A percentile compares a stretch with the other conserved stretches of the same genome.
These are phyloP conservation scores for Agelastica alni DNA, from an alignment of 2,888 invertebrate genomes.

Conservation along the genomic window DNA sequence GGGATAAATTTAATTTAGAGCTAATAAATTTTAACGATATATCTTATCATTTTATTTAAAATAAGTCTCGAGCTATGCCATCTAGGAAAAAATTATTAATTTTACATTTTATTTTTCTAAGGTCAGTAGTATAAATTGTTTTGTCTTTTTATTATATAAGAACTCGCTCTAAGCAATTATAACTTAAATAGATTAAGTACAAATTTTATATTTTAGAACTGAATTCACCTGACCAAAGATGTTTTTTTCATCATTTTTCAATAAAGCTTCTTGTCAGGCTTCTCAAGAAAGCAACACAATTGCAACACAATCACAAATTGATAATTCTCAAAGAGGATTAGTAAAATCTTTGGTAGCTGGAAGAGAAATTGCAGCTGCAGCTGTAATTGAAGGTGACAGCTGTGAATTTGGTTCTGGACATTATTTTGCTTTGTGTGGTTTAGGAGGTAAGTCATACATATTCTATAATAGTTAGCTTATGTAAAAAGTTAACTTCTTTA, in stretches of 20 bases:
- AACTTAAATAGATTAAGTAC: too few species aligned
- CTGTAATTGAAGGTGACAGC: conserved; percentile 46
- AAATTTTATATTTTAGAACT: conserved; percentile 27
- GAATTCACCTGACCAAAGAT: conserved; percentile 30
- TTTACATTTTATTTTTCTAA: too few species aligned
- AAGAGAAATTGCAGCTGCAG: conserved; percentile 50
- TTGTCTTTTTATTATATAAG: too few species aligned
- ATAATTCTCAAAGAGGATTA: conserved; percentile 38
- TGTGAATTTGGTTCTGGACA: conserved; percentile 91
- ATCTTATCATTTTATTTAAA: too few species aligned
- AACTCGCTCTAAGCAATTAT: too few species aligned
- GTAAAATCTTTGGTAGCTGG: conserved; percentile 52
- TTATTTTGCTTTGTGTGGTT: conserved; percentile 90
- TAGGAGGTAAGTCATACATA: conserved; percentile 68
- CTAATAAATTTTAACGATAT: not conserved
- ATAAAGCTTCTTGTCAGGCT: conserved; percentile 46
- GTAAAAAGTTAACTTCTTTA: not conserved
- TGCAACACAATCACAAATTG: conserved; percentile 24
- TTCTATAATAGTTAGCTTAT: not conserved
- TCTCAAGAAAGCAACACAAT: conserved; percentile 31
- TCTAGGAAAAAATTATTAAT: too few species aligned
- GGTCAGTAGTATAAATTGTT: too few species aligned
- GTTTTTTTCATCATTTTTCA: conserved; percentile 45
- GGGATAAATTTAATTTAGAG: conserved; percentile 3
- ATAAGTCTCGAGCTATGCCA: too few species aligned